Evolutionary conservation across 2,113 vertebrate species (phyloP).

Genomic region (Anoplopoma fimbria): DNA sequence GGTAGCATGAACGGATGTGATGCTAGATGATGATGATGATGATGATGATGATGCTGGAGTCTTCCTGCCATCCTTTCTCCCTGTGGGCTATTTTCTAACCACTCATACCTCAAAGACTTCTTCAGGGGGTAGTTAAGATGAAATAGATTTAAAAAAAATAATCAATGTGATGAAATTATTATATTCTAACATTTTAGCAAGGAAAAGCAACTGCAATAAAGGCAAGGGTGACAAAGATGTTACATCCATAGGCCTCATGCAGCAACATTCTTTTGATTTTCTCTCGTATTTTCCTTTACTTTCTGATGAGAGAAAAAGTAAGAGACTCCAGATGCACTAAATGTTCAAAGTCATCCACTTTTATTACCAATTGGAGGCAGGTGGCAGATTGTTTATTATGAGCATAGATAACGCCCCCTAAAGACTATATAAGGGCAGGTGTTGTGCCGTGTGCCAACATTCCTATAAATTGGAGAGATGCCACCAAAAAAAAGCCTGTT

Average conservation of each 20-base stretch:
- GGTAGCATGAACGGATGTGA: constrained; percentile 31
- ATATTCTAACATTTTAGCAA: not conserved
- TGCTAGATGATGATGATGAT: constrained; percentile 42
- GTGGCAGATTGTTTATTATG: not conserved
- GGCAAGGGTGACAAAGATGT: too few relatives aligned
- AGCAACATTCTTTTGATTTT: not conserved
- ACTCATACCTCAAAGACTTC: not conserved
- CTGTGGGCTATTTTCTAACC: not conserved
- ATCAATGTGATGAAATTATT: not conserved
- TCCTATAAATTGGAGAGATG: too few relatives aligned
- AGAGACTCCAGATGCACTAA: too few relatives aligned
- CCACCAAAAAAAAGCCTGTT: too few relatives aligned
- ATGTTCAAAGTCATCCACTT: too few relatives aligned
- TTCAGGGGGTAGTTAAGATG: not conserved
- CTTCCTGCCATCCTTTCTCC: not conserved
- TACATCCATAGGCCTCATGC: not conserved
- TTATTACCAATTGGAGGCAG: too few relatives aligned
- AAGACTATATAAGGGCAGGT: not conserved
- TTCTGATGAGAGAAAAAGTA: not conserved
- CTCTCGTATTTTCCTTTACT: too few relatives aligned
- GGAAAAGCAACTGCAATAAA: not conserved
- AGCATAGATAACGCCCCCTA: not conserved
- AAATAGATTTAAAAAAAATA: not conserved
- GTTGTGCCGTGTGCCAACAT: too few relatives aligned
- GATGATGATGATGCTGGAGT: constrained; percentile 35